A percentile compares a stretch with the other conserved stretches of the same genome.
Evolutionary conservation across 2,113 vertebrate genomes (phyloP).

Genomic region (Lampris megalopsis): DNA sequence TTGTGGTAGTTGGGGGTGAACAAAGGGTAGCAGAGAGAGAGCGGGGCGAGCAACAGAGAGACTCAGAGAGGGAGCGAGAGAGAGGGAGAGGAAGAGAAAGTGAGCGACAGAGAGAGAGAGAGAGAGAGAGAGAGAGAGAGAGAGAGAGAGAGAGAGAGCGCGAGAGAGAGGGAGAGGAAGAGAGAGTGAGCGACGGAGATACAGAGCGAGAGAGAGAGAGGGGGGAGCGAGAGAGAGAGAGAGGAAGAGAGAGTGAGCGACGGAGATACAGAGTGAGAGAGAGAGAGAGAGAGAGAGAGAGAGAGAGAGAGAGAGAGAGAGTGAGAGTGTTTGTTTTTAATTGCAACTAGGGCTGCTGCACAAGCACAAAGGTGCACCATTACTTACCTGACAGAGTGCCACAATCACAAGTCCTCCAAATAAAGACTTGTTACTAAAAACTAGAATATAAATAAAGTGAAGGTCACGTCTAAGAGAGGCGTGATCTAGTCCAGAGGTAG

Average conservation of each 20-base stretch:
- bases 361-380: constrained; percentile 76
- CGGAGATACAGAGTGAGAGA: constrained; percentile 4
- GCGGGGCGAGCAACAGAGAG: too few relatives aligned
- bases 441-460: constrained; percentile 75
- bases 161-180: too few relatives aligned
- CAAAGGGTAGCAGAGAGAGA: too few relatives aligned
- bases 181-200: too few relatives aligned
- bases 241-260: too few relatives aligned
- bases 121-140: constrained; percentile 14
- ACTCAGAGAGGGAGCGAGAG: too few relatives aligned
- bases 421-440: constrained; percentile 76
- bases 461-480: constrained; percentile 76
- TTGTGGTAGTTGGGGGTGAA: too few relatives aligned
- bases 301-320: constrained; percentile 27
- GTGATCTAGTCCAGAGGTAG: constrained; percentile 69
- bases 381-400: constrained; percentile 72
- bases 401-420: constrained; percentile 72
- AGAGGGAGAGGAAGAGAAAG: too few relatives aligned
- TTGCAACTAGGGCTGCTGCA: constrained; percentile 65
- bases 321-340: constrained; percentile 74
- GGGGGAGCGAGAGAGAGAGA: too few relatives aligned
- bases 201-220: too few relatives aligned
- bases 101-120: background rate
- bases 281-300: constrained; percentile 20
- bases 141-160: background rate